phyloP scores from a whole-genome alignment of 2,113 vertebrate genomes.

The Cygnus atratus region DNA sequence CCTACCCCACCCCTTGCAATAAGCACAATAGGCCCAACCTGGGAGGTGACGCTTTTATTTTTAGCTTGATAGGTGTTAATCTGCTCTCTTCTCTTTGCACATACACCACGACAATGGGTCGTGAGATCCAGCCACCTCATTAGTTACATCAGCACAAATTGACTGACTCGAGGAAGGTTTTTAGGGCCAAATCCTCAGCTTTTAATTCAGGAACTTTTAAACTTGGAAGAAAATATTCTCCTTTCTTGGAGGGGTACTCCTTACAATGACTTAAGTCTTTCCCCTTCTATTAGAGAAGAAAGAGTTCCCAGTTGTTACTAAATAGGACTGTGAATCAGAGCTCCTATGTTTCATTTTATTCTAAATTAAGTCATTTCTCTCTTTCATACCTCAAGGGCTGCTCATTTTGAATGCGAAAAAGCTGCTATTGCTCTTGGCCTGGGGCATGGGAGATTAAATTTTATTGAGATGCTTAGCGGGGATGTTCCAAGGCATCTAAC shows the following conservation, averaged over 20 bases:
- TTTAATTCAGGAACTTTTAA: background rate
- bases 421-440: background rate
- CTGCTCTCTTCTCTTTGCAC: conserved; percentile 28
- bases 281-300: background rate
- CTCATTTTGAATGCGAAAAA: background rate
- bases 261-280: background rate
- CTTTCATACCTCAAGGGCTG: background rate
- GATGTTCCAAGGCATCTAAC: background rate
- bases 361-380: background rate
- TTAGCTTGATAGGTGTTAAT: conserved; percentile 49
- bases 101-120: conserved; percentile 11
- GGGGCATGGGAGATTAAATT: background rate
- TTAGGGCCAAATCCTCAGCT: background rate
- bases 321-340: background rate
- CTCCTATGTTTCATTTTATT: background rate
- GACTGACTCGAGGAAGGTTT: background rate
- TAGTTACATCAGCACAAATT: conserved; percentile 52
- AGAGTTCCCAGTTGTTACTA: background rate
- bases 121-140: conserved; percentile 18
- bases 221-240: background rate
- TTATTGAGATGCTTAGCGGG: background rate
- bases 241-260: background rate
- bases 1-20: conserved; percentile 34
- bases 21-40: conserved; percentile 5
- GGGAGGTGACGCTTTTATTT: conserved; percentile 47